These are phyloP conservation scores for Temnothorax longispinosus DNA, from an alignment of 1,140 invertebrate genomes.

Conservation along the genomic window DNA sequence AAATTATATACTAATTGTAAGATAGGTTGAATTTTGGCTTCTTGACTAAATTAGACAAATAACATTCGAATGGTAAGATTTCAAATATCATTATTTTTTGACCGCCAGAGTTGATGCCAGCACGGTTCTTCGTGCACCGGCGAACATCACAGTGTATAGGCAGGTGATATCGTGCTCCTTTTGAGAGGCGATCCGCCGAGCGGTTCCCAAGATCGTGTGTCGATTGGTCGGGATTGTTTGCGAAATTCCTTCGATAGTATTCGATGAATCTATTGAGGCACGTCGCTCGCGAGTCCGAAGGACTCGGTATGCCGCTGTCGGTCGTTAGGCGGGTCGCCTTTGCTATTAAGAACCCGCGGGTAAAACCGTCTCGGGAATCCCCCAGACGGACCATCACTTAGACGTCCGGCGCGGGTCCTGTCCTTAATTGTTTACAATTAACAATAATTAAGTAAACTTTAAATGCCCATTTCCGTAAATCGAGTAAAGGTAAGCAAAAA, in stretches of 20 bases:
- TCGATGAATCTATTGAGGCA: conserved; percentile 86
- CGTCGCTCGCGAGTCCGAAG: conserved; percentile 78
- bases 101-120: background rate
- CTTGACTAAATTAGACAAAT: background rate
- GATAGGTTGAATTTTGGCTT: background rate
- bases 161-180: conserved; percentile 75
- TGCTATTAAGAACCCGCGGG: conserved; percentile 75
- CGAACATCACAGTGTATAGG: conserved; percentile 76
- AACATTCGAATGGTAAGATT: conserved; percentile 41
- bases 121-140: background rate
- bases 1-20: background rate
- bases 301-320: conserved; percentile 79
- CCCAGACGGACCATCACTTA: conserved; percentile 63
- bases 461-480: conserved; percentile 34
- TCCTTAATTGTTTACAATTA: conserved; percentile 64
- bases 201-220: conserved; percentile 84
- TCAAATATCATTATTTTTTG: conserved; percentile 21
- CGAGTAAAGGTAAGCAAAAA: conserved; percentile 17
- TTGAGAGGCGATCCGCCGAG: conserved; percentile 80
- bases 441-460: conserved; percentile 63
- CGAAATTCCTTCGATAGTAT: conserved; percentile 86
- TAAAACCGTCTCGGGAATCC: conserved; percentile 75
- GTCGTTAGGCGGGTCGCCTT: conserved; percentile 81
- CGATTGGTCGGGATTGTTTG: conserved; percentile 84
- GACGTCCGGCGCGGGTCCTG: background rate